Evolutionary conservation across 2,797 vertebrate species (phyloP).

Genomic region (Gallinago stenura): DNA sequence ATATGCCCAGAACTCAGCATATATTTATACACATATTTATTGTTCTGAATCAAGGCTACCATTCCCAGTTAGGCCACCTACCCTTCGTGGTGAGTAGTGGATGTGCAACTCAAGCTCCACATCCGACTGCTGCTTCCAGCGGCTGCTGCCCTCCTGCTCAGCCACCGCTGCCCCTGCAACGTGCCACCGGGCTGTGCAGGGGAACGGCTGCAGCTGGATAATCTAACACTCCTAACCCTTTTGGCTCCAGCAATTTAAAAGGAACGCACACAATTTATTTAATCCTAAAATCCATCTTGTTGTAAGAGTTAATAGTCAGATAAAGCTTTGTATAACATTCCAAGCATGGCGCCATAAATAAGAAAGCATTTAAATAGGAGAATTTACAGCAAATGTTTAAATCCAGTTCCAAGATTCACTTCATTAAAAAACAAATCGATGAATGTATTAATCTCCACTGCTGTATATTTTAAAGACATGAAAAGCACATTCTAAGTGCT

Average conservation of each 20-base stretch:
- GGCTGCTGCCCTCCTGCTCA: neutral
- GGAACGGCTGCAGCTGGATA: neutral
- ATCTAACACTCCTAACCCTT: neutral
- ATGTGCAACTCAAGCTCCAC: neutral
- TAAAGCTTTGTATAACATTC: constrained; percentile 15
- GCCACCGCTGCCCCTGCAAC: neutral
- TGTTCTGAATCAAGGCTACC: neutral
- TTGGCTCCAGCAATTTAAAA: constrained; percentile 16
- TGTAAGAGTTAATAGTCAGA: neutral
- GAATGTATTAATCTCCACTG: neutral
- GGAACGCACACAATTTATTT: constrained; percentile 28
- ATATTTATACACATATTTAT: too few species aligned
- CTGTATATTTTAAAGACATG: neutral
- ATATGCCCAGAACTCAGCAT: neutral
- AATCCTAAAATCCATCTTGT: constrained; percentile 29
- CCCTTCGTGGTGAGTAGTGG: neutral
- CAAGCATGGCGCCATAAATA: neutral
- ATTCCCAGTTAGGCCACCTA: neutral
- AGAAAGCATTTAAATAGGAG: constrained; percentile 42
- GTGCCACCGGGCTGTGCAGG: neutral
- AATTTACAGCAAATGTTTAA: neutral
- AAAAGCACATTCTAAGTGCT: neutral
- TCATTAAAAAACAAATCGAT: neutral
- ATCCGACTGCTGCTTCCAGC: neutral
- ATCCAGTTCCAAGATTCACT: neutral